Evolutionary conservation across 37 sponge, comb jelly and placozoan species (phyloP), one percentile per base, ranked within the genome.

Genomic region (Beroe forskalii): DNA sequence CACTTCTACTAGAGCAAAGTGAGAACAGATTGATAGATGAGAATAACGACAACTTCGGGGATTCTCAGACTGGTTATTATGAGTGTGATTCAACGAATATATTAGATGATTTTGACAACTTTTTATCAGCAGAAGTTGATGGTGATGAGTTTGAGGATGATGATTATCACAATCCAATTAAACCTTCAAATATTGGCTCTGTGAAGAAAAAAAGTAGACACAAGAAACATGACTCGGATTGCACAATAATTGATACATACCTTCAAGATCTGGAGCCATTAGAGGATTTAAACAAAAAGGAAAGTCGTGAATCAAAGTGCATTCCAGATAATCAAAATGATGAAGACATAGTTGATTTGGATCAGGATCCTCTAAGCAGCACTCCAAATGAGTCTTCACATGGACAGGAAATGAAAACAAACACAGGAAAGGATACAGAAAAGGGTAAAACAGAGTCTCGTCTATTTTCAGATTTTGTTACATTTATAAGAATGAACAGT

Each of bases 221-320:
- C 55, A 32, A 80, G 9, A 80, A 80, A 80, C 86, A 80, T 1
- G 86, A 38, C 20, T 80, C 86, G 9, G 86, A 80, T 37, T 80
- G 86, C 35, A 80, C 86, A 39, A 4, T 80, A 9, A 44, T 69
- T 14, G 72, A 69, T 2, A 32, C 33, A 36, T 35, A 33, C 19
- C 72, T 32, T 33, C 72, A 69, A 33, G 72, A 69, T 14, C 35
- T 69, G 4, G 72, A 69, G 12, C 55, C 55, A 17, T 48, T 48
- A 12, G 55, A 48, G 12, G 55, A 48, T 48, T 6, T 48, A 12
- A 48, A 48, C 55, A 48, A 48, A 48, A 12, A 48, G 55, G 55
- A 48, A 12, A 12, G 55, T 48, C 55, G 12, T 6, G 6, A 17
- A 48, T 17, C 6, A 17, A 12, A 48, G 12, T n/a, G n/a, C n/a